Evolutionary conservation across 2,797 vertebrate genomes (phyloP).

Genomic region (Eulemur mongoz): DNA sequence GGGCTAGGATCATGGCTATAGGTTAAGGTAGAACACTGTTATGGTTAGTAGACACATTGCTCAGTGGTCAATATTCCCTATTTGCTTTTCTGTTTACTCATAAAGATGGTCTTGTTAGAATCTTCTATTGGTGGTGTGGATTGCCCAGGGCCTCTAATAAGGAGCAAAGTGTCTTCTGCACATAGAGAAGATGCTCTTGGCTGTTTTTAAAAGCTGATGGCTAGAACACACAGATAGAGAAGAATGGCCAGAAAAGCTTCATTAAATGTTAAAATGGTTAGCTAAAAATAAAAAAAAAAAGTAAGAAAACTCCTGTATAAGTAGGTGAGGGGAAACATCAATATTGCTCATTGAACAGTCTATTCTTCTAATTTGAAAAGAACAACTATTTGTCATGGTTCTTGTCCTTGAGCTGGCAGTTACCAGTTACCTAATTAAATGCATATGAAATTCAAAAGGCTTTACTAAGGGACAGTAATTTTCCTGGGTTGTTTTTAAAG

Average conservation of each 20-base stretch:
- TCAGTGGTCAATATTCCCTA: constrained; percentile 68
- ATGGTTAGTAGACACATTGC: neutral
- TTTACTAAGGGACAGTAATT: constrained; percentile 86
- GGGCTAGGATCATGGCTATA: neutral
- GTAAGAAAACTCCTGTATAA: constrained; percentile 79
- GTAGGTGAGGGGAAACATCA: constrained; percentile 81
- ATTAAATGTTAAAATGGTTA: constrained; percentile 81
- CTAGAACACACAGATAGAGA: constrained; percentile 70
- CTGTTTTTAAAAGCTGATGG: constrained; percentile 69
- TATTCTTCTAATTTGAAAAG: constrained; percentile 87
- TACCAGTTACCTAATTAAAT: constrained; percentile 89
- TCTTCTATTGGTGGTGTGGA: constrained; percentile 48
- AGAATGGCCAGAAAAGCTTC: constrained; percentile 61
- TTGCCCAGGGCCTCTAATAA: constrained; percentile 21
- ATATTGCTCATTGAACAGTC: constrained; percentile 84
- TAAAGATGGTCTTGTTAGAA: constrained; percentile 74
- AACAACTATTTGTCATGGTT: constrained; percentile 88
- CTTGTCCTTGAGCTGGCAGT: constrained; percentile 85
- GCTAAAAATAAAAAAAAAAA: constrained; percentile 82
- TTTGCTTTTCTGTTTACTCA: constrained; percentile 68
- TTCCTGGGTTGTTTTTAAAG: constrained; percentile 86
- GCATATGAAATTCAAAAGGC: constrained; percentile 88
- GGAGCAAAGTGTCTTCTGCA: neutral
- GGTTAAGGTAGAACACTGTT: neutral
- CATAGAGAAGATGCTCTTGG: constrained; percentile 34